Base-by-base conservation (phyloP, 2,797 vertebrate species). In the Cossypha polioptera region DNA sequence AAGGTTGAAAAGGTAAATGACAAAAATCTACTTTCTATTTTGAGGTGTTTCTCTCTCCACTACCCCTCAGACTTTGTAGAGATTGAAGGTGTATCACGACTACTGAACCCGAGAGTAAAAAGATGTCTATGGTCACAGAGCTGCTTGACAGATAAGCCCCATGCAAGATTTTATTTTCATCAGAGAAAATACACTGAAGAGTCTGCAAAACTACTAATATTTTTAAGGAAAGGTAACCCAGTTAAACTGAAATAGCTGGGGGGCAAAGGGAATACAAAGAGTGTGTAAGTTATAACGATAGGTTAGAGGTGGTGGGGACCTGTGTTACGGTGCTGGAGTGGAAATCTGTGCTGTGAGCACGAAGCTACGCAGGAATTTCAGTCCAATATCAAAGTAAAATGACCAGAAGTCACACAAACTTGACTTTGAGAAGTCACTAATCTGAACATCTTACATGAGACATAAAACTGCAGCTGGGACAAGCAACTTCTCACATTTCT, bases 271-370 rank as follows among this genome's bases (percentile, higher is more conserved):
- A 78, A 65, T 22, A 29, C n/a, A 15, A 84, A 51, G 35, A 69
- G 7, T 10, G 8, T 16, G 1, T 26, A 75, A 68, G 2, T 58
- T 50, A 25, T 1, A 18, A 43, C 2, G 1, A 50, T 2, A 3
- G 22, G 29, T 19, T 2, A 54, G 2, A 3, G 22, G 29, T 19
- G 9, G 11, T 17, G 6, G 25, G 35, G 35, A 75, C 19, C 29
- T 29, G 24, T 10, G 11, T 68, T 51, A 54, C 7, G 1, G 5
- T 48, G 38, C 33, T 65, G 48, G 45, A 50, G 16, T 13, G 42
- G 53, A 80, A 72, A 86, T 29, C 57, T 71, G 33, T 0, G 0
- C 35, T 61, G n/a, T 6, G 5, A 80, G 21, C 16, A 7, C 8
- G 24, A 63, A 29, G 13, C 81, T 65, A 62, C 31, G 8, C 0